Conservation (phyloP, 2,888 invertebrate species). For the Drosophila emarginata region DNA sequence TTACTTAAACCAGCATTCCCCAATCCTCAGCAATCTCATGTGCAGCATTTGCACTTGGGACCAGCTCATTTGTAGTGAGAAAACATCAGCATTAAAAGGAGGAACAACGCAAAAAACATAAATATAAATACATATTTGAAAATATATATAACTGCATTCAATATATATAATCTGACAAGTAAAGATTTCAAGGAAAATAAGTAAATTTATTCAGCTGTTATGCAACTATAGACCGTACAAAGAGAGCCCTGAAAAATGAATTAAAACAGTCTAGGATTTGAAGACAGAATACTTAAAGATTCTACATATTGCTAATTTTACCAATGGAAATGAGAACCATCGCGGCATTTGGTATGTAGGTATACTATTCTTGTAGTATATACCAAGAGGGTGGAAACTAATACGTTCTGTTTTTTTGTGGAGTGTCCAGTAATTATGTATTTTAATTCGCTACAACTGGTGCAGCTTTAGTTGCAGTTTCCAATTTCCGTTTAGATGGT, state of each 20-base stretch:
- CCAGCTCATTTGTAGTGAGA: background rate
- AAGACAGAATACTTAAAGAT: no score
- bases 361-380: no score
- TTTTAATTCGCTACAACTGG: background rate
- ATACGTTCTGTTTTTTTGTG: background rate
- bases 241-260: no score
- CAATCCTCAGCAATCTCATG: background rate
- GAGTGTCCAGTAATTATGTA: background rate
- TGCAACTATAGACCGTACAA: no score
- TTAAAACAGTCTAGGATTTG: no score
- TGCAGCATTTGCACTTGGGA: background rate
- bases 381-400: no score
- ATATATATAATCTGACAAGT: conserved; percentile 34
- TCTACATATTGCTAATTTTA: no score
- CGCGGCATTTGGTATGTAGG: no score
- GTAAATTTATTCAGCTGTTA: conserved; percentile 13
- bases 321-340: no score
- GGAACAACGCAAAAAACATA: background rate
- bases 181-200: conserved; percentile 19
- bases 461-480: conserved; percentile 50
- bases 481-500: conserved; percentile 65
- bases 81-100: conserved; percentile 8
- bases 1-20: background rate
- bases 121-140: background rate
- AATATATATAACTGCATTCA: conserved; percentile 33